Evolutionary conservation across 2,797 vertebrate genomes (phyloP).

Genomic region (Garrulus glandarius): DNA sequence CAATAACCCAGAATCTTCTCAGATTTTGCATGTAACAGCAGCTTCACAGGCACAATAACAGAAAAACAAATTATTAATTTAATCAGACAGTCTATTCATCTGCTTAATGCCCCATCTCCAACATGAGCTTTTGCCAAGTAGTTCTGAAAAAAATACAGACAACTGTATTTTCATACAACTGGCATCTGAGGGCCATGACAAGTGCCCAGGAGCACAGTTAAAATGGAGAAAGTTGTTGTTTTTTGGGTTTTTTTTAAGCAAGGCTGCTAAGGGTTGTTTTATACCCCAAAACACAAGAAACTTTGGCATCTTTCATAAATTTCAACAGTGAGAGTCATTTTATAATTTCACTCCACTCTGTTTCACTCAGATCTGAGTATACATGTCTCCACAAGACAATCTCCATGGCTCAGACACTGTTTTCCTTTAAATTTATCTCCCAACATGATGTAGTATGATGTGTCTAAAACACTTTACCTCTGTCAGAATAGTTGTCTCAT

Average conservation of each 20-base stretch:
- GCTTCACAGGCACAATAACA: background rate
- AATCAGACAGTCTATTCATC: background rate
- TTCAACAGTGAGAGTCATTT: background rate
- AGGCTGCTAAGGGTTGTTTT: background rate
- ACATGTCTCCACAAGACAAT: background rate
- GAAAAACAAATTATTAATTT: background rate
- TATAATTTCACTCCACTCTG: background rate
- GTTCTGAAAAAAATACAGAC: background rate
- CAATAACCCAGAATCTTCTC: background rate
- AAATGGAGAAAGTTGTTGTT: background rate
- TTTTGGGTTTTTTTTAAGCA: background rate
- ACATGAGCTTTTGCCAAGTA: background rate
- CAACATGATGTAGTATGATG: background rate
- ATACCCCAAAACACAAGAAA: background rate
- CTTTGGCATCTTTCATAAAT: background rate
- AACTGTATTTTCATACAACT: background rate
- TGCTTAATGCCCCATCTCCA: background rate
- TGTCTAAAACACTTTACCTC: constrained; percentile 77
- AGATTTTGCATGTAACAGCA: background rate
- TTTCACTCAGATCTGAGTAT: background rate
- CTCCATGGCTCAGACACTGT: background rate
- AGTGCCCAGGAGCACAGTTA: background rate
- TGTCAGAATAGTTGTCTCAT: constrained; percentile 88
- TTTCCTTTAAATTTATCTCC: background rate
- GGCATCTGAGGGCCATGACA: background rate